These are phyloP conservation scores for Megastigmus dorsalis DNA, from an alignment of 2,888 invertebrate species.

Conservation along the genomic window DNA sequence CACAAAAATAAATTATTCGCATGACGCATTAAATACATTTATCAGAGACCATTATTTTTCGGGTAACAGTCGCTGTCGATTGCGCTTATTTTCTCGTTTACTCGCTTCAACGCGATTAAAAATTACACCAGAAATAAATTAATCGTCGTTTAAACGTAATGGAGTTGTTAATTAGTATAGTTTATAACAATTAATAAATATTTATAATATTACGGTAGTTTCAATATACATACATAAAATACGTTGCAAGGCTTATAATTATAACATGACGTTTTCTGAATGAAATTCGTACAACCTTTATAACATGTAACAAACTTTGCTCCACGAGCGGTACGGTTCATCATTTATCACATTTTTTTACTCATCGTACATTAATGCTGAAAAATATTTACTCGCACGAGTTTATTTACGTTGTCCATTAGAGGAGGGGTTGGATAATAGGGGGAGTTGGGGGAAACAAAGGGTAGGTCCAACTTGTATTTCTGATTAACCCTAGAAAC, in stretches of 20 bases:
- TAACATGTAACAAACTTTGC: constrained; percentile 44
- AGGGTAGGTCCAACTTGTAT: background rate
- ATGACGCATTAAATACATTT: constrained; percentile 50
- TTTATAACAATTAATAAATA: constrained; percentile 51
- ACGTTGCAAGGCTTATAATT: constrained; percentile 41
- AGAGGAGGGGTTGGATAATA: background rate
- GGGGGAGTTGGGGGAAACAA: background rate
- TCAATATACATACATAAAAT: constrained; percentile 49
- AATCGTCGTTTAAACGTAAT: constrained; percentile 39
- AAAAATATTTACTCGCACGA: constrained; percentile 39
- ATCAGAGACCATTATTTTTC: constrained; percentile 19
- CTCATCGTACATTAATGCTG: constrained; percentile 19
- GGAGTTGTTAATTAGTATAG: constrained; percentile 39
- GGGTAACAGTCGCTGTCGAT: constrained; percentile 22
- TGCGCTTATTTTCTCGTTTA: constrained; percentile 32
- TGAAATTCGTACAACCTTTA: constrained; percentile 41
- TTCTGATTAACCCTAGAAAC: background rate
- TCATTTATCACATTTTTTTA: constrained; percentile 52
- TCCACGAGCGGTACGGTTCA: constrained; percentile 38
- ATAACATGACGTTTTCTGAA: constrained; percentile 28
- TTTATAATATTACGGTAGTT: constrained; percentile 40
- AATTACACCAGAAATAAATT: constrained; percentile 43
- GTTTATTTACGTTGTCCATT: constrained; percentile 1
- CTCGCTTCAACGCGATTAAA: constrained; percentile 42
- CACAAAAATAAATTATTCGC: constrained; percentile 57